A percentile compares a stretch with the other conserved stretches of the same genome.
Conservation (phyloP, 1,140 invertebrate genomes). For the Pseudomyrmex concolor region DNA sequence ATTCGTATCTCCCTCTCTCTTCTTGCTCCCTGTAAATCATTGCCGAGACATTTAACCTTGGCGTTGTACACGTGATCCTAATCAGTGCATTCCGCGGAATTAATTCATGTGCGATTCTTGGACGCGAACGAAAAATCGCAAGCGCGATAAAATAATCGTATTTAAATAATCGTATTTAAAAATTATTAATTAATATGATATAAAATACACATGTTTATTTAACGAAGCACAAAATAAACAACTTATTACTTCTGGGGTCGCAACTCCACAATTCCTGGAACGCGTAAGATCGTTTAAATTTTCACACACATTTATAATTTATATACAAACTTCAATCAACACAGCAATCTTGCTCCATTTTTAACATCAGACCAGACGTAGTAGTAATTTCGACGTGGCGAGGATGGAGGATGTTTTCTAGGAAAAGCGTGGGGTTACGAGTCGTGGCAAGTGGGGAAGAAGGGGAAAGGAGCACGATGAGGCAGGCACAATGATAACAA, state of each 20-base stretch:
- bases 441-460: not conserved
- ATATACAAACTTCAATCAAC: too few species aligned
- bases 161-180: too few species aligned
- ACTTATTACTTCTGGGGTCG: not conserved
- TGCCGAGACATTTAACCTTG: constrained; percentile 77
- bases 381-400: constrained; percentile 49
- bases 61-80: constrained; percentile 34
- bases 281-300: too few species aligned
- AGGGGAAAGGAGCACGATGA: not conserved
- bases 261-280: too few species aligned
- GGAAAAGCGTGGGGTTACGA: not conserved
- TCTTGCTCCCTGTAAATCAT: constrained; percentile 73
- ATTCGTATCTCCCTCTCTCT: constrained; percentile 71
- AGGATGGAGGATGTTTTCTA: constrained; percentile 3
- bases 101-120: constrained; percentile 34
- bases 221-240: not conserved
- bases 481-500: constrained; percentile 63
- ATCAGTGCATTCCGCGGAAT: constrained; percentile 1
- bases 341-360: not conserved
- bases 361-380: not conserved
- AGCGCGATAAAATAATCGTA: not conserved
- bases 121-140: not conserved
- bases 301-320: too few species aligned
- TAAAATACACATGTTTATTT: not conserved
- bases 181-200: not conserved